A percentile compares a stretch with the other conserved stretches of the same genome.
Conservation (phyloP, 2,797 vertebrate species). For the Alauda arvensis region DNA sequence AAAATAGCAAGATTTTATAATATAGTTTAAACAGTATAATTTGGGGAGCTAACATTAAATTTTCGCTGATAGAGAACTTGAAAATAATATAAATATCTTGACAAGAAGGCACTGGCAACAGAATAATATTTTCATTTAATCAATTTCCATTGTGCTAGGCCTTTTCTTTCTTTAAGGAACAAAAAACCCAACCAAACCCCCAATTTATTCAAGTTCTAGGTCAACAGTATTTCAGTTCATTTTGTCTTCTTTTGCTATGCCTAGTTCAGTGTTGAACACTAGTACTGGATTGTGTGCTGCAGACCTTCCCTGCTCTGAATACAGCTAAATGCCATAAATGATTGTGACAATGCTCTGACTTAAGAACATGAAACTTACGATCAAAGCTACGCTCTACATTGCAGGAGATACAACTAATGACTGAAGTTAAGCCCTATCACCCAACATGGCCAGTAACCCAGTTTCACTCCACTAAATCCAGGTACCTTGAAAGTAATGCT, state of each 20-base stretch:
- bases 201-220: conserved; percentile 37
- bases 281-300: not conserved
- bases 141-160: not conserved
- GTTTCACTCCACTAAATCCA: conserved; percentile 38
- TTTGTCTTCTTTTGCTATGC: conserved; percentile 7
- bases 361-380: conserved; percentile 27
- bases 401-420: not conserved
- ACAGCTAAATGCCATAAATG: conserved; percentile 28
- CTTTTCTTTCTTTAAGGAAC: not conserved
- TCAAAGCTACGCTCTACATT: not conserved
- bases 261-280: not conserved
- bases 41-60: not conserved
- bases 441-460: conserved; percentile 30
- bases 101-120: not conserved
- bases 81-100: conserved; percentile 4
- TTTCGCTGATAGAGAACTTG: not conserved
- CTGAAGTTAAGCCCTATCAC: conserved; percentile 9
- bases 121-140: not conserved
- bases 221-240: conserved; percentile 19
- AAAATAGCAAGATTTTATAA: not conserved
- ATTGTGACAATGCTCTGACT: conserved; percentile 11
- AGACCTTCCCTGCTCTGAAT: conserved; percentile 18
- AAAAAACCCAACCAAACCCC: not conserved
- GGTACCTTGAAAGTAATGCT: conserved; percentile 9
- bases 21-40: not conserved